Percentiles rank a stretch among this genome's conserved stretches.
These are phyloP conservation scores for Patiria pectinifera DNA, from an alignment of 53 echinoderm and acorn worm species.

Conservation along the genomic window DNA sequence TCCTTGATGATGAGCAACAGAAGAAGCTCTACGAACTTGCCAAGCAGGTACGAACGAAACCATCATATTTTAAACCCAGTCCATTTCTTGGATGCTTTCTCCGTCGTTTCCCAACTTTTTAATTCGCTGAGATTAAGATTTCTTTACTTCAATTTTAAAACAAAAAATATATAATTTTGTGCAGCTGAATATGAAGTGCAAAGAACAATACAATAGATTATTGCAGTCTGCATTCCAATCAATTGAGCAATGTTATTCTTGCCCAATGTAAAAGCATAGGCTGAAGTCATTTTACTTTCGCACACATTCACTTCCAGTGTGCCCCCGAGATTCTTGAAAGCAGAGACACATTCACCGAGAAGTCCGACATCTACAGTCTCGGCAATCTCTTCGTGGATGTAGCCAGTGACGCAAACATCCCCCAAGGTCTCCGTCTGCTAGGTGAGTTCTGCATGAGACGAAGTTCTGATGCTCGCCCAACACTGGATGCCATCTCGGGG, in stretches of 20 bases:
- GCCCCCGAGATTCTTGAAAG: constrained; percentile 41
- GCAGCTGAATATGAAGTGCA: too few relatives aligned
- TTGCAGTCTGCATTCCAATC: too few relatives aligned
- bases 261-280: too few relatives aligned
- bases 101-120: too few relatives aligned
- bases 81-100: too few relatives aligned
- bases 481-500: constrained; percentile 1
- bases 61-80: too few relatives aligned
- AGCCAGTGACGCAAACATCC: not conserved
- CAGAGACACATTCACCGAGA: not conserved
- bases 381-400: constrained; percentile 36
- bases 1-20: constrained; percentile 2
- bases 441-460: constrained; percentile 50
- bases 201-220: too few relatives aligned
- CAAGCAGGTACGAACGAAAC: constrained; percentile 12
- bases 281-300: not conserved
- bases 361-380: constrained; percentile 51
- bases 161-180: too few relatives aligned
- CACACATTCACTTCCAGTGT: not conserved
- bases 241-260: too few relatives aligned
- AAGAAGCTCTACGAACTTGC: constrained; percentile 3
- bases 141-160: too few relatives aligned
- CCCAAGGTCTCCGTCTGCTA: not conserved
- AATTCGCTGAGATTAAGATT: too few relatives aligned
- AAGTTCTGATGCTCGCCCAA: not conserved